phyloP scores from a whole-genome alignment of 2,797 vertebrate genomes.

The Jordanella pulchra region DNA sequence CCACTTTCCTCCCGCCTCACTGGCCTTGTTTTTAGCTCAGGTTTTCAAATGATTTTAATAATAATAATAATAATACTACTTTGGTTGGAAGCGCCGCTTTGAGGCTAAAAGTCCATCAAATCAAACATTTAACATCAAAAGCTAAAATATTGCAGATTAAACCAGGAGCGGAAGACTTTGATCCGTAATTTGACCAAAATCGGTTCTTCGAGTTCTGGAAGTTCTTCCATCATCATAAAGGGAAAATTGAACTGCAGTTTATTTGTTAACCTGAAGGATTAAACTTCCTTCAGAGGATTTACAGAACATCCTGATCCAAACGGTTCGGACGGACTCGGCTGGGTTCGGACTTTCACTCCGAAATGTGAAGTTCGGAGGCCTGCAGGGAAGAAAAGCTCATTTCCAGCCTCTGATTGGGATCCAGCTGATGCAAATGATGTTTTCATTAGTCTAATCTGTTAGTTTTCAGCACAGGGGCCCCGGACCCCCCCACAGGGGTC shows the following conservation, averaged over 20 bases:
- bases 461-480: neutral
- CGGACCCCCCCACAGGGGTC: constrained; percentile 9
- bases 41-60: neutral
- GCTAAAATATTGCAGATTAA: too few species aligned
- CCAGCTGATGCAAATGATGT: neutral
- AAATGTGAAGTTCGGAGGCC: neutral
- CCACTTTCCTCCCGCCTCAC: too few species aligned
- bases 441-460: constrained; percentile 10
- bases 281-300: neutral
- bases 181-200: neutral
- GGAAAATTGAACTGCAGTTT: neutral
- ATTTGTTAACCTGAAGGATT: neutral
- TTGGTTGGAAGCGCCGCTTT: too few species aligned
- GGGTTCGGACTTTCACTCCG: neutral
- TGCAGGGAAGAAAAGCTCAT: neutral
- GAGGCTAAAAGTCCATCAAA: too few species aligned
- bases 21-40: neutral
- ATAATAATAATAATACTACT: too few species aligned
- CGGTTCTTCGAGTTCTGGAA: neutral
- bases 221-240: neutral
- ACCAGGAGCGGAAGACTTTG: too few species aligned
- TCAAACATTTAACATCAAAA: too few species aligned
- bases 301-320: neutral
- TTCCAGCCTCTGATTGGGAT: neutral
- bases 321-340: neutral